phyloP scores from a whole-genome alignment of 2,113 vertebrate species.

The Trichomycterus rosablanca region DNA sequence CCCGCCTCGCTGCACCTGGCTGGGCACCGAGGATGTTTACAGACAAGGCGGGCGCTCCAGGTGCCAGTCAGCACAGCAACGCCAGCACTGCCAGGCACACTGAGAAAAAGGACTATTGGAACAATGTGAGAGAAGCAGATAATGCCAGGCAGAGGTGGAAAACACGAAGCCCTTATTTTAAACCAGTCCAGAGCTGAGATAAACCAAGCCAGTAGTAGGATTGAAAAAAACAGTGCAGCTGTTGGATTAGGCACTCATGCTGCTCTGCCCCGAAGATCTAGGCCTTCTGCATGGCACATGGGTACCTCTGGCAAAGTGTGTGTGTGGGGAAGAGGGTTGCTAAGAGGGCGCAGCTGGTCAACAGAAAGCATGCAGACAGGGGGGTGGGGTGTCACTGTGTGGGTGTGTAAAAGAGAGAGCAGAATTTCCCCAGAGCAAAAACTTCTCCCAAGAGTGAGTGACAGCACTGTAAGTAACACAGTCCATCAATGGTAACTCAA shows the following conservation, averaged over 20 bases:
- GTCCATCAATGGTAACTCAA: background rate
- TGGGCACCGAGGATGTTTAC: slow-evolving; percentile 40
- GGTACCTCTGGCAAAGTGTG: slow-evolving; percentile 58
- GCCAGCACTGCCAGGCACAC: slow-evolving; percentile 16
- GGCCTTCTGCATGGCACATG: slow-evolving; percentile 59
- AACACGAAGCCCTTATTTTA: background rate
- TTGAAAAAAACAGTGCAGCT: slow-evolving; percentile 51
- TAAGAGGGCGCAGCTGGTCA: slow-evolving; percentile 65
- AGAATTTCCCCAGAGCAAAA: background rate
- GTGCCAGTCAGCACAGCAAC: slow-evolving; percentile 43
- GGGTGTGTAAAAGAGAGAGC: background rate
- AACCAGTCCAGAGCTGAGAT: slow-evolving; percentile 7
- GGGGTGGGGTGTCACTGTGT: background rate
- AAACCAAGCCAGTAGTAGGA: slow-evolving; percentile 12
- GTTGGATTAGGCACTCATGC: slow-evolving; percentile 53
- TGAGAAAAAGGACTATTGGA: slow-evolving; percentile 14
- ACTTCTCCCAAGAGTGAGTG: background rate
- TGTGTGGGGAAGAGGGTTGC: slow-evolving; percentile 46
- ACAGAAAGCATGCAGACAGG: slow-evolving; percentile 44
- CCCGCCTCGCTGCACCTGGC: slow-evolving; percentile 54
- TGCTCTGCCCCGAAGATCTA: slow-evolving; percentile 52
- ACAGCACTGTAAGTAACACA: background rate
- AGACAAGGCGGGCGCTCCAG: slow-evolving; percentile 57
- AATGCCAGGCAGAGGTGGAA: slow-evolving; percentile 6
- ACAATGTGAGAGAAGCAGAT: slow-evolving; percentile 8